Base-by-base conservation (phyloP, 2,797 vertebrate species). In the Molossus alvarezi region DNA sequence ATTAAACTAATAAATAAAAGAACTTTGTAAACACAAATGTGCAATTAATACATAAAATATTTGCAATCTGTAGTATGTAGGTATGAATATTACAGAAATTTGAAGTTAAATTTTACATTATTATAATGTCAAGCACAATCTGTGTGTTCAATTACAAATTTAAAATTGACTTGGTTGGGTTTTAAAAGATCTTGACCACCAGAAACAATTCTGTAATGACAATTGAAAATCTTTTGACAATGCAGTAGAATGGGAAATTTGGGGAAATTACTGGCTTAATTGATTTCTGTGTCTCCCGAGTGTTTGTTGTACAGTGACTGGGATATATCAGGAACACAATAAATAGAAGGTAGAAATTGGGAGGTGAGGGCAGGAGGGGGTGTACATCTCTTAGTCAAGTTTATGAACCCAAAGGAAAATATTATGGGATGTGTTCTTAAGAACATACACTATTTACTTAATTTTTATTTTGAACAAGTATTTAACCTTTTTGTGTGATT, bases 361-460 rank as follows among this genome's bases (percentile, higher is more conserved):
- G 6, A 33, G 4, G 21, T 48, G 33, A 65, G 80, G 29, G 5
- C 33, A 33, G 33, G 33, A 33, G 33, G 33, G 33, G 21, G 6
- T 29, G 1, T n/a, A 21, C 14, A 23, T 81, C 29, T 88, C n/a
- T 85, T 69, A 80, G 18, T 73, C 29, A 33, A 84, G 53, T 86
- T 25, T 90, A 67, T 48, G 55, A 79, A 71, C 37, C 13, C 88
- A 94, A 58, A 92, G 88, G n/a, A 79, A 79, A 87, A 85, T 88
- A 53, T 64, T 81, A 20, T 48, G 45, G 79, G 8, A 29, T 62
- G 20, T 86, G 57, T 83, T 86, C 41, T 94, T 86, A 88, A 90
- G 13, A 64, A 29, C 17, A 91, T 48, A 33, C 23, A 18, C 27
- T 57, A 41, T 45, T 21, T 86, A 64, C 20, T 80, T 90, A 55